Evolutionary conservation across 2,113 vertebrate genomes (phyloP).

Genomic region (Upupa epops): DNA sequence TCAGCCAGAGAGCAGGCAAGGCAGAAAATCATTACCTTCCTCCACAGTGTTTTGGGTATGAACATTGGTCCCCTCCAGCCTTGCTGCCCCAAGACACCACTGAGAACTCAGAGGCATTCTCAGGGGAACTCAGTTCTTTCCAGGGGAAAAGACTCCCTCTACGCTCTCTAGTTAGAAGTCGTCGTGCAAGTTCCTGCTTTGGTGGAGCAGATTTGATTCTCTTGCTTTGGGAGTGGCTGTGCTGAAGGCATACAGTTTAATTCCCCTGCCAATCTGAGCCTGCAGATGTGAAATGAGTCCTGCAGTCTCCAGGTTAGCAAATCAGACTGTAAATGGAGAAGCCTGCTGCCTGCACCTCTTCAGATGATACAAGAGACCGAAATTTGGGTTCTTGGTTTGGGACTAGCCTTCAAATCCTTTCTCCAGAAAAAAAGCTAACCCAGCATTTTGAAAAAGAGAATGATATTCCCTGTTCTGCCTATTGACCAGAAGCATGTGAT

Average conservation of each 20-base stretch:
- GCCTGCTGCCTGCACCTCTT: neutral
- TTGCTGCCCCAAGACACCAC: neutral
- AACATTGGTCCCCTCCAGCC: neutral
- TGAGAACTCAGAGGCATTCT: neutral
- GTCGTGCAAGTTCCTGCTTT: neutral
- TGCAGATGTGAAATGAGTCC: neutral
- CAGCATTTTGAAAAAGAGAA: neutral
- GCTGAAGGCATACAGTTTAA: neutral
- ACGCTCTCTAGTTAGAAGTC: neutral
- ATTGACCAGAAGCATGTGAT: neutral
- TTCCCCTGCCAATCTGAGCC: neutral
- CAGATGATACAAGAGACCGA: neutral
- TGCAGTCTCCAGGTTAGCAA: neutral
- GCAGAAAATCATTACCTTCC: neutral
- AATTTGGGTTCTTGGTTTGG: neutral
- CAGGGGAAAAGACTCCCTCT: fast-evolving
- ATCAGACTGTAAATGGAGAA: neutral
- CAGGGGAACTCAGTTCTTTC: too few species aligned
- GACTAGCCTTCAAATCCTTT: neutral
- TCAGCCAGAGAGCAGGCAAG: neutral
- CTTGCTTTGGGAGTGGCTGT: neutral
- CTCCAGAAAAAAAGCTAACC: neutral
- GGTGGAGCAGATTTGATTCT: neutral
- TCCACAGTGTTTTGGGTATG: neutral
- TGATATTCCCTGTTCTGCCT: neutral